Conservation (phyloP, 2,888 invertebrate species). For the Catocala nupta region DNA sequence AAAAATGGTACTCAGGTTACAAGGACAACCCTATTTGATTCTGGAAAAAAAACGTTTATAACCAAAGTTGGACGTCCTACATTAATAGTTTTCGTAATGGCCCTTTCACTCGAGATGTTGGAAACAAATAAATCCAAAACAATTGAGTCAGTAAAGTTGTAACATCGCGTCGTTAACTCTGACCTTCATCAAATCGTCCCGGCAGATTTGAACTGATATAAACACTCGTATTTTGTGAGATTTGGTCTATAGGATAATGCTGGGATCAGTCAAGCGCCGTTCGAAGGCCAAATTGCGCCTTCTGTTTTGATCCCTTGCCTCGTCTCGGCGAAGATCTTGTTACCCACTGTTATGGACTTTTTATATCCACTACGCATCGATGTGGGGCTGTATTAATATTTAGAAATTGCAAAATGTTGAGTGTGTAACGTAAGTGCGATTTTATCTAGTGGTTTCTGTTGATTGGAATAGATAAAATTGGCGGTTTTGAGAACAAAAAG, state of each 20-base stretch:
- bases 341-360: conserved; percentile 61
- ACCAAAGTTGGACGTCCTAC: conserved; percentile 33
- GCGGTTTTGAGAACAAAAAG: background rate
- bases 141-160: conserved; percentile 63
- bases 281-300: conserved; percentile 70
- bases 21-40: conserved; percentile 23
- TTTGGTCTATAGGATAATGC: conserved; percentile 65
- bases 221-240: conserved; percentile 68
- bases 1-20: conserved; percentile 31
- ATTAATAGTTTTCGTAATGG: conserved; percentile 49
- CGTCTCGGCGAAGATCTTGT: conserved; percentile 69
- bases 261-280: conserved; percentile 70
- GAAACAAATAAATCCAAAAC: conserved; percentile 60
- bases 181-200: conserved; percentile 62
- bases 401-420: conserved; percentile 27
- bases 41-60: conserved; percentile 17
- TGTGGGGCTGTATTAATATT: conserved; percentile 28
- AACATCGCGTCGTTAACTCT: conserved; percentile 58
- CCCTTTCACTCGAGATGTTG: conserved; percentile 29
- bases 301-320: conserved; percentile 70
- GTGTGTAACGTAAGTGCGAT: conserved; percentile 16
- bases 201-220: conserved; percentile 69
- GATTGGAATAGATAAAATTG: conserved; percentile 25
- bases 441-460: conserved; percentile 7
- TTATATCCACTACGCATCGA: conserved; percentile 62